These are phyloP conservation scores for Alosa sapidissima DNA, from an alignment of 2,797 vertebrate genomes.

Conservation along the genomic window DNA sequence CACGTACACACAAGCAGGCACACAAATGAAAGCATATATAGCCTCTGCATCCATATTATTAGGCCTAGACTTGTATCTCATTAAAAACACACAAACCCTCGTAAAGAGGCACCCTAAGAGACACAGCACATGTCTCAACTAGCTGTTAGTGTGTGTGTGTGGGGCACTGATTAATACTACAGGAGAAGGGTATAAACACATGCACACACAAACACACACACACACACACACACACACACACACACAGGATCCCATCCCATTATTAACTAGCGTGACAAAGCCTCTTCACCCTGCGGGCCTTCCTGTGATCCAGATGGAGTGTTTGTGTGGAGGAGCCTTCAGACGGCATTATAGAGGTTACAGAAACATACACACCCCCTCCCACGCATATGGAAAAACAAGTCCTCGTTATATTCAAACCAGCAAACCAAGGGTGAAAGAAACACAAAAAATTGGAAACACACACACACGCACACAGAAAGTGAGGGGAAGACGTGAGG, in stretches of 20 bases:
- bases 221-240: not conserved
- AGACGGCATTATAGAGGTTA: not conserved
- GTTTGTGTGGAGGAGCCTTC: not conserved
- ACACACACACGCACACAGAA: not conserved
- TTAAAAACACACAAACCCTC: conserved; percentile 14
- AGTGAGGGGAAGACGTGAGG: not conserved
- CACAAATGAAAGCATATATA: not conserved
- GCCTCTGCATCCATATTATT: not conserved
- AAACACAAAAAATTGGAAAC: not conserved
- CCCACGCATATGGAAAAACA: not conserved
- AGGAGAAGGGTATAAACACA: not conserved
- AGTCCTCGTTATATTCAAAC: too few species aligned
- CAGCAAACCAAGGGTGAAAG: too few species aligned
- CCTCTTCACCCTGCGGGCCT: not conserved
- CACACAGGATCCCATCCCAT: not conserved
- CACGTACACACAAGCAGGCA: not conserved
- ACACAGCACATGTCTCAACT: not conserved
- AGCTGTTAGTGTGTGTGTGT: not conserved
- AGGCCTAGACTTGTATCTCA: not conserved
- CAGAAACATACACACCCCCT: not conserved
- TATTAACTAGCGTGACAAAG: conserved; percentile 1
- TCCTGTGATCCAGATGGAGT: not conserved
- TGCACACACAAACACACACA: not conserved
- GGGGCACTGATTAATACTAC: not conserved
- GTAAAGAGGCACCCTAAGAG: not conserved